Conservation (phyloP, 2,888 invertebrate genomes). For the Digitonthophagus gazella region DNA sequence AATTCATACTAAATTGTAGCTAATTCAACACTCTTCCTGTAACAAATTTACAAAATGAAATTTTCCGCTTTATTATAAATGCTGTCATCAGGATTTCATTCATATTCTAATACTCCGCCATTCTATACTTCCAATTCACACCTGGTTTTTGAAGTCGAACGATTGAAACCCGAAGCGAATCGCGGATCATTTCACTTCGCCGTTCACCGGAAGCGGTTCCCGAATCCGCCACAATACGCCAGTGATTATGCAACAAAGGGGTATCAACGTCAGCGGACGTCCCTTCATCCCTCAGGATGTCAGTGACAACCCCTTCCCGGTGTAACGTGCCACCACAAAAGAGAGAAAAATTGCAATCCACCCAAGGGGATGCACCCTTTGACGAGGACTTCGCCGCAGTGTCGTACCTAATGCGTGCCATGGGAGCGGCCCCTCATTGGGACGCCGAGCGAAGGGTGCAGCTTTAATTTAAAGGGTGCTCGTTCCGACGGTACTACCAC, state of each 20-base stretch:
- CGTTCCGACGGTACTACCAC: not conserved
- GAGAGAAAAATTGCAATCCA: not conserved
- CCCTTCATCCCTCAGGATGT: constrained; percentile 1
- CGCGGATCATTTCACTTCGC: not conserved
- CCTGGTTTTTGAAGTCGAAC: not conserved
- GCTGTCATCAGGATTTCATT: not conserved
- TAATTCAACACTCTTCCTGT: not conserved
- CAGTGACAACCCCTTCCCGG: not conserved
- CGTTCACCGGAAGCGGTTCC: not conserved
- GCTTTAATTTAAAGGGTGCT: not conserved
- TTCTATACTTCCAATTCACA: not conserved
- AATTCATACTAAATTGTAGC: no score
- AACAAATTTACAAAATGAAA: not conserved
- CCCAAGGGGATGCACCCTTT: not conserved
- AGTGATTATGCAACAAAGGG: not conserved
- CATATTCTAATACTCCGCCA: not conserved
- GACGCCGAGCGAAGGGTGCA: not conserved
- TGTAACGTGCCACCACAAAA: not conserved
- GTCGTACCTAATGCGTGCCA: not conserved
- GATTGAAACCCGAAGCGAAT: not conserved
- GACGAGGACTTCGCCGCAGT: not conserved
- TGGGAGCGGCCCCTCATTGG: not conserved
- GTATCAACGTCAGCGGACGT: constrained; percentile 3
- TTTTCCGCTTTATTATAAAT: not conserved
- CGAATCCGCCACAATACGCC: not conserved